Evolutionary conservation across 2,888 invertebrate species (phyloP).

Genomic region (Priocnemis perturbator): DNA sequence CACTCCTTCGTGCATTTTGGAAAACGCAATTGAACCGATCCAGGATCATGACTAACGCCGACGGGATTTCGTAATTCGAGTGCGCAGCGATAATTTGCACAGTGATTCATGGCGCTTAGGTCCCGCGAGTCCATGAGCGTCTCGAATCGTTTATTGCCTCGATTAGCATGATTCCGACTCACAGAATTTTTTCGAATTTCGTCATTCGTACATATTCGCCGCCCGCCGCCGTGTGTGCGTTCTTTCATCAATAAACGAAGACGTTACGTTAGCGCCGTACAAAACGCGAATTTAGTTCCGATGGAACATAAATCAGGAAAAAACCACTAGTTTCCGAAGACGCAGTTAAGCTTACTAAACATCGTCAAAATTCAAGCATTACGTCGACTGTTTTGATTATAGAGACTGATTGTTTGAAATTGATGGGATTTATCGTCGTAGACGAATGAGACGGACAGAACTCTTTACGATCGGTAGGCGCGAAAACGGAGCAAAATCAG

Average conservation of each 20-base stretch:
- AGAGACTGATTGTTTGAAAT: too few species aligned
- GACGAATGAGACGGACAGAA: too few species aligned
- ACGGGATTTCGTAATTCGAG: not conserved
- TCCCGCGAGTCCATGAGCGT: slow-evolving; percentile 28
- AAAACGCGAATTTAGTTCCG: too few species aligned
- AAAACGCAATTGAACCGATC: slow-evolving; percentile 4
- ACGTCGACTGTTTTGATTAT: too few species aligned
- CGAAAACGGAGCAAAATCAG: too few species aligned
- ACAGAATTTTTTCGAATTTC: slow-evolving; percentile 15
- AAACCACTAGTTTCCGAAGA: too few species aligned
- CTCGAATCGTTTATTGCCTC: slow-evolving; percentile 34
- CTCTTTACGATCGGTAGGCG: too few species aligned
- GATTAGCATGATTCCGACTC: slow-evolving; percentile 28
- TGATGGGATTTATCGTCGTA: too few species aligned
- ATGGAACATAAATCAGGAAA: too few species aligned
- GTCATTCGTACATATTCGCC: slow-evolving; percentile 28
- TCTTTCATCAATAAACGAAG: slow-evolving; percentile 17
- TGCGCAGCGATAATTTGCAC: slow-evolving; percentile 24
- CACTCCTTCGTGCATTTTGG: not conserved
- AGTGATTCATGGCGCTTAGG: slow-evolving; percentile 36
- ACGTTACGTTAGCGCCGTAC: not conserved
- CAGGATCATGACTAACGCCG: not conserved
- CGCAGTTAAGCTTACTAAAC: too few species aligned
- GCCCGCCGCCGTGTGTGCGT: slow-evolving; percentile 8
- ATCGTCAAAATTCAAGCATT: too few species aligned